Evolutionary conservation across 1,140 invertebrate species (phyloP).

Genomic region (Xylocopa sonorina): DNA sequence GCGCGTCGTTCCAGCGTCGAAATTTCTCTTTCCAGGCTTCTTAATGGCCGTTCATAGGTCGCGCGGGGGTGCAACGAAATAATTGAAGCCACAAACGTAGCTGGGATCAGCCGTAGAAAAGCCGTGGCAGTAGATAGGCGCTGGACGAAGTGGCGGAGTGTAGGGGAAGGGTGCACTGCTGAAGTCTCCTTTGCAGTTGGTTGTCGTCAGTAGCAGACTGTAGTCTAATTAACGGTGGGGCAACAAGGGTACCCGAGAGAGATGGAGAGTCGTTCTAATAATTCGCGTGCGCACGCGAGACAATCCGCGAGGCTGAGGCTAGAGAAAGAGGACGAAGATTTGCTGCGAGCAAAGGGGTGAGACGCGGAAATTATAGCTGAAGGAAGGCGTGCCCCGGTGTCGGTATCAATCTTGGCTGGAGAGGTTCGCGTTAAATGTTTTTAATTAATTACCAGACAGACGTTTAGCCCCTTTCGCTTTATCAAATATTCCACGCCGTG

Average conservation of each 20-base stretch:
- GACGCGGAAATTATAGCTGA: neutral
- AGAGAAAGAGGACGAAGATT: conserved; percentile 7
- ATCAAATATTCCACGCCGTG: neutral
- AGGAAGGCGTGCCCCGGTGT: conserved; percentile 25
- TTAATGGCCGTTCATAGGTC: conserved; percentile 40
- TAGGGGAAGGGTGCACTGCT: conserved; percentile 27
- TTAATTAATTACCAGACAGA: conserved; percentile 60
- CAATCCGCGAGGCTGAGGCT: neutral
- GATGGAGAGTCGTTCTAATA: conserved; percentile 74
- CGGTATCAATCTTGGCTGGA: conserved; percentile 22
- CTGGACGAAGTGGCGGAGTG: conserved; percentile 36
- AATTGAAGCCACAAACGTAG: conserved; percentile 74
- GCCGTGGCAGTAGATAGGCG: neutral
- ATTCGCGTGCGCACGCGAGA: conserved; percentile 52
- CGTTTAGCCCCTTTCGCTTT: neutral
- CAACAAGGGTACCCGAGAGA: conserved; percentile 70
- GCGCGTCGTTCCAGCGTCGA: neutral
- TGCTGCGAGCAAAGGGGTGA: neutral
- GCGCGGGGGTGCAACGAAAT: conserved; percentile 62
- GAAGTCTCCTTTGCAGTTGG: conserved; percentile 73
- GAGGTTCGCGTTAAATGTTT: conserved; percentile 46
- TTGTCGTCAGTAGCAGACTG: conserved; percentile 76
- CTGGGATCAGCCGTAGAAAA: conserved; percentile 60
- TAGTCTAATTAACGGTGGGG: conserved; percentile 75
- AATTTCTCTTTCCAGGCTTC: neutral